Evolutionary conservation across 2,888 invertebrate species (phyloP), one percentile per base, ranked within the genome.

Genomic region (Artemia sinica): DNA sequence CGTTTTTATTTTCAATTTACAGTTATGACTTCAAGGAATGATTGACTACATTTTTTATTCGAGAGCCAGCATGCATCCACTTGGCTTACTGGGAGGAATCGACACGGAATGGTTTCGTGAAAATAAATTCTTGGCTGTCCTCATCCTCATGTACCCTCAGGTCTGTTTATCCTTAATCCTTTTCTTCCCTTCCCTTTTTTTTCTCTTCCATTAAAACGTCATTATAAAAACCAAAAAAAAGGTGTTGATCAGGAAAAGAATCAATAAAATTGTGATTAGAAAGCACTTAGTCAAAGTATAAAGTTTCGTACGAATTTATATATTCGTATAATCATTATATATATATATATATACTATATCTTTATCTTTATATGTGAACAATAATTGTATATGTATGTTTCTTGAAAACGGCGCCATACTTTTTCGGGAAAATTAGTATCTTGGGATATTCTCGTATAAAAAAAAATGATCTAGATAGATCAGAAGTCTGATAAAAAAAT

Each of bases 21-120:
- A 93, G 92, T 76, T 94, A 92, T 81, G 96, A 98, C 80, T 98
- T 98, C 82, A 95, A 97, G 81, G 97, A 74, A 93, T 97, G 78
- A 98, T 98, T 77, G 98, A 98, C 82, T 98, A 98, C 84, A 95
- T 98, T 79, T 97, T 98, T 83, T 95, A 91, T 79, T 91, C 95
- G 73, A 91, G 91, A 78, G 89, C 91, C 78, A 89, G 90, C 77
- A 91, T 98, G 89, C 89, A 89, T 75, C 91, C 95, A 49, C 82
- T 96, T 71, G 97, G 97, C 70, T 83, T 97, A 69, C 82, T 98
- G 69, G 98, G 98, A 1, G 93, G 96, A 1, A 82, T 97, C 70
- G 94, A 95, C 72, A 85, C 87, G 74, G 90, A 91, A 72, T 80
- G 80, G 80, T 71, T 74, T 66, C 84, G 87, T 74, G 91, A 93